phyloP scores from a whole-genome alignment of 1,140 invertebrate species.

The Gonioctena quinquepunctata region DNA sequence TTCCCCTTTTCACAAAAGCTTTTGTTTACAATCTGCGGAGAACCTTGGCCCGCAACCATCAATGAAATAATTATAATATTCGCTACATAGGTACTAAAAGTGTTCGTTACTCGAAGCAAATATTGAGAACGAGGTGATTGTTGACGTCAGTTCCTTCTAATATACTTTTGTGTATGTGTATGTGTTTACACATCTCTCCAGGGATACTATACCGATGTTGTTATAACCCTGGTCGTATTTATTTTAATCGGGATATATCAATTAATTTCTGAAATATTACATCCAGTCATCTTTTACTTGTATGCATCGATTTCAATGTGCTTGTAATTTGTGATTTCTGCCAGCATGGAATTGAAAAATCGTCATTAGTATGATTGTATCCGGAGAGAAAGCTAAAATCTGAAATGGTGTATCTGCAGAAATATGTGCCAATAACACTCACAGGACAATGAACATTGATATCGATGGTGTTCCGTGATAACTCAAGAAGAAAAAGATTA shows the following conservation, averaged over 20 bases:
- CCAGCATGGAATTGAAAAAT: no score
- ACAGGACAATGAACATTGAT: no score
- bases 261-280: constrained; percentile 1
- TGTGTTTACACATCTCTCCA: constrained; percentile 21
- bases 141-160: constrained; percentile 31
- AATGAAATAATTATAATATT: constrained; percentile 9
- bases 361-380: no score
- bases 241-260: not conserved
- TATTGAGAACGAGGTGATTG: constrained; percentile 30
- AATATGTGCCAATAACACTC: no score
- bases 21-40: not conserved
- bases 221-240: constrained; percentile 29
- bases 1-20: no score
- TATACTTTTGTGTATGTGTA: constrained; percentile 31
- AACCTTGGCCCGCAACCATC: not conserved
- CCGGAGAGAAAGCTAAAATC: no score
- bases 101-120: not conserved
- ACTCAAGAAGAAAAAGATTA: no score
- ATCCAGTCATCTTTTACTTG: no score
- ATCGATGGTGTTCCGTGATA: no score
- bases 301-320: no score
- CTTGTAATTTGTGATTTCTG: no score
- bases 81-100: not conserved
- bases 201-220: constrained; percentile 28
- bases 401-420: no score